phyloP scores from a whole-genome alignment of 2,797 vertebrate species.

The Zalophus californianus region DNA sequence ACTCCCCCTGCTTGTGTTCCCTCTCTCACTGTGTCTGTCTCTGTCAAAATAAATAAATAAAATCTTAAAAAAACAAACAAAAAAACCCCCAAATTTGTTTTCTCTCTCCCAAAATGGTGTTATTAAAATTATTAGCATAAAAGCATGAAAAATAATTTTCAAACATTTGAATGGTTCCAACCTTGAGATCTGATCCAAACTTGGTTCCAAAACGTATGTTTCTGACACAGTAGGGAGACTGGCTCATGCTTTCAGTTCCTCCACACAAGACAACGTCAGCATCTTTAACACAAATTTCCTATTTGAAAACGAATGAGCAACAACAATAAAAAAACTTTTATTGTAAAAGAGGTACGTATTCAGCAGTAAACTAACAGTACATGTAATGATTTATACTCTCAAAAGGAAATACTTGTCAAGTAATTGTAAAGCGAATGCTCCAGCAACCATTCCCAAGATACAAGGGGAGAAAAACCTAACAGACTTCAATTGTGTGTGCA shows the following conservation, averaged over 20 bases:
- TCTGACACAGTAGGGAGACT: constrained; percentile 93
- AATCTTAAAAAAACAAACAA: too few relatives aligned
- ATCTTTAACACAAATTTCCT: constrained; percentile 96
- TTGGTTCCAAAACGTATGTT: constrained; percentile 96
- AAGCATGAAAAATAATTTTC: background rate
- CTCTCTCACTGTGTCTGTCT: too few relatives aligned
- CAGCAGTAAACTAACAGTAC: background rate
- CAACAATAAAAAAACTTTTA: background rate
- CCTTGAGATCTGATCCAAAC: constrained; percentile 93
- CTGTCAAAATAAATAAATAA: too few relatives aligned
- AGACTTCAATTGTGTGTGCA: background rate
- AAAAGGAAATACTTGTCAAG: constrained; percentile 44
- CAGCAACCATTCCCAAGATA: background rate
- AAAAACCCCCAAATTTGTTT: background rate
- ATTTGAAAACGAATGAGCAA: constrained; percentile 24
- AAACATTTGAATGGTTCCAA: constrained; percentile 53
- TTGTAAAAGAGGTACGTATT: background rate
- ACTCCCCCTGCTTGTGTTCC: too few relatives aligned
- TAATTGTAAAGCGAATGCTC: background rate
- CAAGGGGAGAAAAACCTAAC: background rate
- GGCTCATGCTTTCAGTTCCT: constrained; percentile 98
- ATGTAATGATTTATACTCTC: background rate
- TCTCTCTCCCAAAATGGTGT: background rate
- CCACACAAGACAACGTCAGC: constrained; percentile 96
- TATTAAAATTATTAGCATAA: constrained; percentile 2